A percentile compares a stretch with the other conserved stretches of the same genome.
Evolutionary conservation across 1,140 invertebrate genomes (phyloP).

Genomic region (Whitmania pigra): DNA sequence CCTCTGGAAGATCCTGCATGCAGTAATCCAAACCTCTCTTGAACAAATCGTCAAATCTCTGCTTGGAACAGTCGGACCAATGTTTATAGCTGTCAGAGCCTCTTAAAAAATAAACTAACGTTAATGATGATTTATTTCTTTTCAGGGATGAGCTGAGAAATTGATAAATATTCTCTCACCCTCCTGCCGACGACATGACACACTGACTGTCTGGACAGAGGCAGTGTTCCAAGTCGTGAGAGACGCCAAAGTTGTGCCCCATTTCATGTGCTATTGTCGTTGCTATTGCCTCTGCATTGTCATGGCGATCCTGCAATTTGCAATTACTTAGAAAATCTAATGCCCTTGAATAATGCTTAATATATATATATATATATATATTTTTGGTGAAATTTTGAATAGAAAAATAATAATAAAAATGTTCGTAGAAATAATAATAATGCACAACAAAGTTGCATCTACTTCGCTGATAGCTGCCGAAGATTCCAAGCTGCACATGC

Average conservation of each 20-base stretch:
- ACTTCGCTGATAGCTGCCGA: conserved; percentile 85
- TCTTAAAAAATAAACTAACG: conserved; percentile 21
- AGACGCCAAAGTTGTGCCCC: conserved; percentile 98
- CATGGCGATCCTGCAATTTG: conserved; percentile 9
- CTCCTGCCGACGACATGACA: conserved; percentile 88
- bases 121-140: no score
- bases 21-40: conserved; percentile 96
- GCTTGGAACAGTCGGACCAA: conserved; percentile 47
- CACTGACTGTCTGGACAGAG: conserved; percentile 73
- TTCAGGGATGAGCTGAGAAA: no score
- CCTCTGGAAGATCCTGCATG: conserved; percentile 55
- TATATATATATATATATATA: no score
- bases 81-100: conserved; percentile 31
- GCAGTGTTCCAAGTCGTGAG: conserved; percentile 65
- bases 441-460: conserved; percentile 21
- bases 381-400: no score
- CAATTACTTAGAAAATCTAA: no score
- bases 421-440: no score
- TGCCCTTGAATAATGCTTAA: no score
- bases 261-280: conserved; percentile 95
- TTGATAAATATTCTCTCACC: conserved; percentile 39
- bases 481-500: conserved; percentile 90
- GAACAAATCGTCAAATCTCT: conserved; percentile 75
- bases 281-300: conserved; percentile 67
- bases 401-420: no score